phyloP scores from a whole-genome alignment of 2,797 vertebrate species.

The Myoxocephalus aenaeus region DNA sequence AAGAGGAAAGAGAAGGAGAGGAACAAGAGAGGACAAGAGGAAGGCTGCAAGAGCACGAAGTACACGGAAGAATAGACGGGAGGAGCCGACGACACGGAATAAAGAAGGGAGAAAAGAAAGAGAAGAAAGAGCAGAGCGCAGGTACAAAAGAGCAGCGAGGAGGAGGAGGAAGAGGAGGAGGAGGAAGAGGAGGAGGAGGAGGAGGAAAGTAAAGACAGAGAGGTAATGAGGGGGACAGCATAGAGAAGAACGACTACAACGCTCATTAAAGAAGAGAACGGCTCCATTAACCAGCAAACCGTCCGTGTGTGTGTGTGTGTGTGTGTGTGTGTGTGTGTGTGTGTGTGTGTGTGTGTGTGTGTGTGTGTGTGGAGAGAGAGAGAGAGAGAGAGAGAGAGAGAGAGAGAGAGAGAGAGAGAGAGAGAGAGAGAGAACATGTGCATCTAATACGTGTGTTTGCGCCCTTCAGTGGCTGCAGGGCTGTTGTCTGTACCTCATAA shows the following conservation, averaged over 20 bases:
- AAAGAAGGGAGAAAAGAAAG: background rate
- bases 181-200: constrained; percentile 22
- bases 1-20: background rate
- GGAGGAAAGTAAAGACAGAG: constrained; percentile 40
- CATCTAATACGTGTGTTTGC: constrained; percentile 37
- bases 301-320: constrained; percentile 53
- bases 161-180: constrained; percentile 10
- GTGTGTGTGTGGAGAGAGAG: too few species aligned
- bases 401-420: background rate
- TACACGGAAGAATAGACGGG: background rate
- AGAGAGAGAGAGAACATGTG: background rate
- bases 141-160: constrained; percentile 47
- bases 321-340: constrained; percentile 17
- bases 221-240: constrained; percentile 73
- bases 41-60: too few species aligned
- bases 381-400: background rate
- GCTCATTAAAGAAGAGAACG: constrained; percentile 80
- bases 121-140: background rate
- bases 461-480: constrained; percentile 58
- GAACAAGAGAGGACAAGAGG: background rate
- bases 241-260: constrained; percentile 71
- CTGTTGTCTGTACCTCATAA: constrained; percentile 74
- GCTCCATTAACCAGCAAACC: constrained; percentile 82
- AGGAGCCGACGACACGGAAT: constrained; percentile 7
- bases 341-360: constrained; percentile 2